Evolutionary conservation across 1,140 invertebrate genomes (phyloP).

Genomic region (Carposina sasakii): DNA sequence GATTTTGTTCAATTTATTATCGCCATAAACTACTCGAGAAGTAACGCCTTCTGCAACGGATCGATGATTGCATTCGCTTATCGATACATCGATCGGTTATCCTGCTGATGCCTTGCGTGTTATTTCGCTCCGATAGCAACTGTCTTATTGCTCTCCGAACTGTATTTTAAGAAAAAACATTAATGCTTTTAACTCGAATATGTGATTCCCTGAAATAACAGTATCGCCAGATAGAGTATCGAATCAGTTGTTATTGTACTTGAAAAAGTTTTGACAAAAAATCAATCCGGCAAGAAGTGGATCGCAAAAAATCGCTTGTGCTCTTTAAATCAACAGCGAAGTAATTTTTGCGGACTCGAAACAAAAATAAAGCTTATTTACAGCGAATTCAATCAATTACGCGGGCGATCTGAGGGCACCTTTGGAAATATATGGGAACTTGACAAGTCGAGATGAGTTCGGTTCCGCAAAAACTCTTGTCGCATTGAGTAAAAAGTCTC

Average conservation of each 20-base stretch:
- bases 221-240: no score
- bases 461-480: constrained; percentile 47
- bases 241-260: no score
- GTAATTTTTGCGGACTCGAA: not conserved
- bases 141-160: no score
- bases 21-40: constrained; percentile 33
- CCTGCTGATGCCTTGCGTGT: not conserved
- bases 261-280: no score
- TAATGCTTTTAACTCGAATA: no score
- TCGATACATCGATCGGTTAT: constrained; percentile 33
- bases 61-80: constrained; percentile 47
- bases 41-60: constrained; percentile 26
- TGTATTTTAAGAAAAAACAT: no score
- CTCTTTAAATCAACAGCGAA: no score
- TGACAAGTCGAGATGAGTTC: constrained; percentile 46
- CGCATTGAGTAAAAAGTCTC: constrained; percentile 48
- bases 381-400: constrained; percentile 63
- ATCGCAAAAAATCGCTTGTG: no score
- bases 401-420: constrained; percentile 32
- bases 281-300: no score
- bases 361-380: constrained; percentile 50
- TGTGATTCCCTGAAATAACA: no score
- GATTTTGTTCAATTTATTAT: constrained; percentile 52
- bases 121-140: no score
- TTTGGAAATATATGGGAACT: constrained; percentile 56